phyloP scores from a whole-genome alignment of 2,888 invertebrate species.

The Carpatolechia fugitivella region DNA sequence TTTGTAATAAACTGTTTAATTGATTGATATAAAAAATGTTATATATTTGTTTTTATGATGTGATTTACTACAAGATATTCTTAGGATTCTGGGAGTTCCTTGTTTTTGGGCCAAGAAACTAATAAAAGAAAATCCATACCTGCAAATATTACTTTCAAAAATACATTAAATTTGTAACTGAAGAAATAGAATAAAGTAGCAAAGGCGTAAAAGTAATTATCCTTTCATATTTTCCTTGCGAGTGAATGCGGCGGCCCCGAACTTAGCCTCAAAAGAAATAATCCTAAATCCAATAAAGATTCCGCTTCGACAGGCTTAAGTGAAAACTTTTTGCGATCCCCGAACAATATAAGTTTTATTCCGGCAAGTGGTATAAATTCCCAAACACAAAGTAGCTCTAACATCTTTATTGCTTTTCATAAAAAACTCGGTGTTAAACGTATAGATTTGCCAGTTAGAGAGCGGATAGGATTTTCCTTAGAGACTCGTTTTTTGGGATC shows the following conservation, averaged over 20 bases:
- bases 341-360: conserved; percentile 78
- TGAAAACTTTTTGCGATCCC: conserved; percentile 72
- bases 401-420: conserved; percentile 78
- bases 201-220: conserved; percentile 37
- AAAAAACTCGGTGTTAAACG: conserved; percentile 64
- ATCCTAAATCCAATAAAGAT: conserved; percentile 72
- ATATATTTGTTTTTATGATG: no score
- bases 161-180: no score
- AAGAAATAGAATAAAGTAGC: conserved; percentile 22
- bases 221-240: conserved; percentile 46
- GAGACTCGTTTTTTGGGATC: conserved; percentile 33
- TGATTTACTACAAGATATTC: no score
- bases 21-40: no score
- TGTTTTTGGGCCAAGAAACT: no score
- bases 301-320: conserved; percentile 70
- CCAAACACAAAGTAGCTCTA: conserved; percentile 76
- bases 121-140: no score
- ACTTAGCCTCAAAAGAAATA: conserved; percentile 59
- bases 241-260: conserved; percentile 40
- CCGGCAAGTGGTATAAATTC: conserved; percentile 75
- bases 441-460: conserved; percentile 61
- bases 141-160: no score
- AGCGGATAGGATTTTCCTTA: conserved; percentile 47
- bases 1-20: no score
- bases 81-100: no score